These are phyloP conservation scores for Drosophila mayaguana DNA, from an alignment of 2,888 invertebrate species.

Conservation along the genomic window DNA sequence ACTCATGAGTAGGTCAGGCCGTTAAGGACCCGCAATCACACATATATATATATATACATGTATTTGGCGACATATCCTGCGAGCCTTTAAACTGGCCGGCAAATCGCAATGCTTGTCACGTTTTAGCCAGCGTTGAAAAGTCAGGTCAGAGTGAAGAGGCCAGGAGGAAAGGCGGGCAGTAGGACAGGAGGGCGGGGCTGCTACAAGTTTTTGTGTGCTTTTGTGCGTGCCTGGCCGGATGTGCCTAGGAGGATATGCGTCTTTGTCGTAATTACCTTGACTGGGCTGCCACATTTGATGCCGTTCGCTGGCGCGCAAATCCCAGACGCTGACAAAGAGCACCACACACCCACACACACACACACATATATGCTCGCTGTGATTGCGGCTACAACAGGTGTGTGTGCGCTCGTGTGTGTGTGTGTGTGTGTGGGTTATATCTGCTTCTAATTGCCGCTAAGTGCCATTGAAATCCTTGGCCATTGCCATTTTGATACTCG, in stretches of 20 bases:
- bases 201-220: conserved; percentile 74
- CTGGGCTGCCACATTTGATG: conserved; percentile 61
- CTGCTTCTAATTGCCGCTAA: conserved; percentile 77
- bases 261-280: conserved; percentile 78
- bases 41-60: not conserved
- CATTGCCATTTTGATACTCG: conserved; percentile 46
- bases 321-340: conserved; percentile 51
- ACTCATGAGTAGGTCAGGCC: conserved; percentile 78
- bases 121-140: conserved; percentile 70
- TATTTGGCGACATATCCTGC: conserved; percentile 66
- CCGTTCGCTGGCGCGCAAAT: conserved; percentile 63
- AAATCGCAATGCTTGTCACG: conserved; percentile 71
- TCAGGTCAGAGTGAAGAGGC: conserved; percentile 40
- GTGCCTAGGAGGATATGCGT: conserved; percentile 62
- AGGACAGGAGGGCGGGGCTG: not conserved
- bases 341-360: not conserved
- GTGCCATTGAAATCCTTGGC: conserved; percentile 64
- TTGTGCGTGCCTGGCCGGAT: conserved; percentile 76
- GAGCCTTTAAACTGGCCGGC: conserved; percentile 65
- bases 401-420: conserved; percentile 8
- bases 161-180: not conserved
- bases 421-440: conserved; percentile 10
- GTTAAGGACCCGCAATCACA: conserved; percentile 61
- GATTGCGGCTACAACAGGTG: conserved; percentile 71
- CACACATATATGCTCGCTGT: conserved; percentile 6